Conservation (phyloP, 2,888 invertebrate genomes). For the Encarsia formosa region DNA sequence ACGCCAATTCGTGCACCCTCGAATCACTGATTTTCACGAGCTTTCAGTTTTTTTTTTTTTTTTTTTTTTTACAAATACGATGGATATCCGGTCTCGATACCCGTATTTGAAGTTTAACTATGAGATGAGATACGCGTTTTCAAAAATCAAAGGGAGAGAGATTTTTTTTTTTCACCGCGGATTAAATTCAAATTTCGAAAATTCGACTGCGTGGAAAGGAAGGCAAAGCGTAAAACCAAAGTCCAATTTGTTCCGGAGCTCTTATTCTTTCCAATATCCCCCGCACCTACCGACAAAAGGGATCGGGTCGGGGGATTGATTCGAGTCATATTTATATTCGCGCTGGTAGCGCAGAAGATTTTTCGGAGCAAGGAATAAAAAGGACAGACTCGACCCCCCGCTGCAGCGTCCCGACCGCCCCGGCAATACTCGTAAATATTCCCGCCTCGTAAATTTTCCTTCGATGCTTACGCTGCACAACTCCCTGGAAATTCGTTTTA, state of each 20-base stretch:
- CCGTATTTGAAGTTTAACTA: no score
- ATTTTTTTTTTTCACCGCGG: no score
- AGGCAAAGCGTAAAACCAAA: slow-evolving; percentile 16
- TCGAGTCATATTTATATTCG: neutral
- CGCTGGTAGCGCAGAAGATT: slow-evolving; percentile 13
- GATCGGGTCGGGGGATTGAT: slow-evolving; percentile 4
- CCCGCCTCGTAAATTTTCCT: slow-evolving; percentile 22
- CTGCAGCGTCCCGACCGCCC: neutral
- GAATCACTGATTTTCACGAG: no score
- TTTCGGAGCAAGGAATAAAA: slow-evolving; percentile 1
- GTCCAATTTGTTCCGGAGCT: slow-evolving; percentile 15
- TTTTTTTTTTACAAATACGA: no score
- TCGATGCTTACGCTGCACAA: slow-evolving; percentile 19
- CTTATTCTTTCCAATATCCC: slow-evolving; percentile 18
- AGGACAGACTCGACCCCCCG: neutral
- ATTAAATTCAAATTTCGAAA: no score
- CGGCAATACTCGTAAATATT: slow-evolving; percentile 24
- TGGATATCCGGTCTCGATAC: no score
- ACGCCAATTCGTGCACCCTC: no score
- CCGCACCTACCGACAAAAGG: neutral
- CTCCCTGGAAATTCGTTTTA: slow-evolving; percentile 11
- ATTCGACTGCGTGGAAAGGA: no score
- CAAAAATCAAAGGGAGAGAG: no score
- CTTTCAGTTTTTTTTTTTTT: no score
- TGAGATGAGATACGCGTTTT: no score